Base-by-base conservation (phyloP, 2,797 vertebrate species). In the Sebastes aleutianus region DNA sequence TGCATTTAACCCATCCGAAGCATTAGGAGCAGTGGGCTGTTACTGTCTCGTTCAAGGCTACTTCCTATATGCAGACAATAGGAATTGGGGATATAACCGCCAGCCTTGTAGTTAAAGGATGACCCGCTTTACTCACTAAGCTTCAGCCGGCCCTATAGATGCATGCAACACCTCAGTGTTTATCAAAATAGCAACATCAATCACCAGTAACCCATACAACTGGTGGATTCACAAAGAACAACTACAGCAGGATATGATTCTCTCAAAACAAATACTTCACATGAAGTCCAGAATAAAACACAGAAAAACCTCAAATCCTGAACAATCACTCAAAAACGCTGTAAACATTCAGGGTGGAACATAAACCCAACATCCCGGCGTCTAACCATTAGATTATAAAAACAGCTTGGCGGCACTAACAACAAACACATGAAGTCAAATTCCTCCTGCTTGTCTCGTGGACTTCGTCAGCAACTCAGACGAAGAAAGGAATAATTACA, bases 341-440 rank as follows among this genome's bases (percentile, higher is more conserved):
- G 80, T 91, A 91, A 94, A 93, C 92, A 91, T 82, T 68, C 6
- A 4, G 32, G 63, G 56, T 80, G 85, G 89, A 94, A 83, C 29
- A 50, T 78, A 83, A 93, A 89, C 65, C 68, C 29, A 80, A 82
- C 79, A 56, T 76, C 77, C 54, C 59, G 12, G 34, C 78, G 68
- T 86, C 66, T 56, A 83, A 91, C 74, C 53, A 81, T 90, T 75
- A 88, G 11, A 83, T 73, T 73, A 66, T 76, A 83, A 88, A 89
- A 88, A 80, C 79, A 79, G 57, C 86, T 76, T 83, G 74, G 69
- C 70, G 71, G 85, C 22, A 16, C 76, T 93, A 93, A 95, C 85
- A 90, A 83, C 87, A 93, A 95, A 93, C 93, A 95, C 74, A 89
- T 93, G 89, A 88, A 83, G 70, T 74, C 54, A 39, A 73, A 79